Evolutionary conservation across 2,888 invertebrate genomes (phyloP), one percentile per base, ranked within the genome.

Genomic region (Ophioninae sp.): DNA sequence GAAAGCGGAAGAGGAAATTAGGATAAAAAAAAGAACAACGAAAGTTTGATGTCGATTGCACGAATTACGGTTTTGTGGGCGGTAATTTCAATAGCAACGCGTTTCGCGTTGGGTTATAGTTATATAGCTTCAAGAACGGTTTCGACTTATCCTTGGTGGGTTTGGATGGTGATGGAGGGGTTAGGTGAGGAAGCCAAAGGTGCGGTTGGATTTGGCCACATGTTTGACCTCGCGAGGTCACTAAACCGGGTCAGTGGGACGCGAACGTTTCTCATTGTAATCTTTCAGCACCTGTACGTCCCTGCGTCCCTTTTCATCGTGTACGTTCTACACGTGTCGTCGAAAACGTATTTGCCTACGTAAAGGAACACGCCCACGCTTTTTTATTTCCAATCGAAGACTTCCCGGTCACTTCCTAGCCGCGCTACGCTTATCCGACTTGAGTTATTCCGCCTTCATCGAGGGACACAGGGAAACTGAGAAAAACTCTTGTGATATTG

Each of bases 201-300:
- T 59, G 59, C 21, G 59, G 20, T 20, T 59, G 59, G 20, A 21
- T 59, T 73, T 79, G 72, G 72, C 57, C 76, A 68, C 56, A 73
- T 72, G 75, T 65, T 83, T 68, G 79, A 76, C 76, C 79, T 41
- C 39, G 39, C 76, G 67, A 67, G 72, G 76, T 67, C 76, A 79
- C 67, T 76, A 73, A 64, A 79, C 67, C 75, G 76, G 76, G 83
- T 79, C 64, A 83, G 76, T 79, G 72, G 83, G 72, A 61, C 76
- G 56, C 65, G 50, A 64, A 72, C 41, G 23, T 23, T 65, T 72
- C 39, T 79, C 59, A 59, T 72, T 65, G 56, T 64, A 41, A 59
- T 70, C 59, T 20, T 68, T 44, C 50, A 8, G 57, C 70, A 50
- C 17, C 50, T 23, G 23, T 79, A 57, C 30, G 44, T 65, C 67